These are phyloP conservation scores for Catamblyrhynchus diadema DNA, from an alignment of 2,797 vertebrate genomes.

Conservation along the genomic window DNA sequence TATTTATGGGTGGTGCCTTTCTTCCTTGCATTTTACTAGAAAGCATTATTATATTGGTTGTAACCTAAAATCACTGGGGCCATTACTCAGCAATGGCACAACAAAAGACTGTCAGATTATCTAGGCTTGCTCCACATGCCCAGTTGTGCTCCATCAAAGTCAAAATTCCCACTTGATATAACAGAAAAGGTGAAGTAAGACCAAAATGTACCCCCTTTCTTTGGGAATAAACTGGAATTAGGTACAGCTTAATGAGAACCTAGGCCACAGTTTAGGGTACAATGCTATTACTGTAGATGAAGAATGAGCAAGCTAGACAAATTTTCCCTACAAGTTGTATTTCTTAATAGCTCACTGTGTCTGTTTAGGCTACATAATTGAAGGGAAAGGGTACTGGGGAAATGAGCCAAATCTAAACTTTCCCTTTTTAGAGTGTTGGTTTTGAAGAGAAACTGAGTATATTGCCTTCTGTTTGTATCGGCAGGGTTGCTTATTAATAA, in stretches of 20 bases:
- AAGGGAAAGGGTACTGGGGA: not conserved
- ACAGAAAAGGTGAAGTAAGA: not conserved
- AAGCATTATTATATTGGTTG: not conserved
- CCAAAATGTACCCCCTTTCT: not conserved
- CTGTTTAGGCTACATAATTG: not conserved
- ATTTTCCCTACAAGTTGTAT: not conserved
- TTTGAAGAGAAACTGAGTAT: not conserved
- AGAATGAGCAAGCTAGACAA: not conserved
- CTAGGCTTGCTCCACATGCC: not conserved
- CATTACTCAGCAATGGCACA: not conserved
- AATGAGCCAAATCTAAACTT: not conserved
- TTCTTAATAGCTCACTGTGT: not conserved
- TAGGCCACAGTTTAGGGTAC: not conserved
- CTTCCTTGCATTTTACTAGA: not conserved
- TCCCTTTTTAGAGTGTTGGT: not conserved
- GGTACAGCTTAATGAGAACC: not conserved
- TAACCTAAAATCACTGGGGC: not conserved
- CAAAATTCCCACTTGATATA: not conserved
- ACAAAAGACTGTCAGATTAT: not conserved
- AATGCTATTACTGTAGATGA: not conserved
- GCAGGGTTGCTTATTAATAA: not conserved
- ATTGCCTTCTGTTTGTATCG: not conserved
- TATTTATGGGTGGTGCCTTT: not conserved
- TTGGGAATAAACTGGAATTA: not conserved
- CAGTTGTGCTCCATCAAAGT: not conserved